Percentiles rank a stretch among this genome's conserved stretches.
Evolutionary conservation across 1,140 invertebrate genomes (phyloP).

Genomic region (Trichogramma pretiosum): DNA sequence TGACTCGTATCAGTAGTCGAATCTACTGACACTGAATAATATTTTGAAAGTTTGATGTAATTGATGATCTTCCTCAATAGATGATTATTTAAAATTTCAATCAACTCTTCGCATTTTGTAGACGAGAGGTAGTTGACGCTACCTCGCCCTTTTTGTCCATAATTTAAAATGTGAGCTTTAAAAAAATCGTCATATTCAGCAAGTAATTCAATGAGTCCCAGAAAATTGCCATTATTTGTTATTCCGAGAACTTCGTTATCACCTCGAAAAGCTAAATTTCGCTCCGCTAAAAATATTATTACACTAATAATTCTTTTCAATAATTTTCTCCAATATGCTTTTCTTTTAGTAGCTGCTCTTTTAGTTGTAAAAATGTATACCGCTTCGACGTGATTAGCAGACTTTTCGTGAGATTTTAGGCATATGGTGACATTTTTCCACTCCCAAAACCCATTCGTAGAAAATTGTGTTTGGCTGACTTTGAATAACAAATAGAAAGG

Average conservation of each 20-base stretch:
- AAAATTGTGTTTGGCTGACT: too few relatives aligned
- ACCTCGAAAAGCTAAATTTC: slow-evolving; percentile 15
- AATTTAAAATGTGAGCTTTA: slow-evolving; percentile 8
- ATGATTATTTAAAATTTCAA: not conserved
- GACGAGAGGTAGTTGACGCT: slow-evolving; percentile 10
- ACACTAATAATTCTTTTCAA: slow-evolving; percentile 8
- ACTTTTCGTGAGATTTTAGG: too few relatives aligned
- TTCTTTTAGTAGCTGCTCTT: too few relatives aligned
- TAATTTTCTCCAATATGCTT: slow-evolving; percentile 6
- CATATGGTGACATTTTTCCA: too few relatives aligned
- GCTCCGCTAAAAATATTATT: slow-evolving; percentile 10
- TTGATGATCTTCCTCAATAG: slow-evolving; percentile 10
- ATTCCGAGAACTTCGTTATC: slow-evolving; percentile 8
- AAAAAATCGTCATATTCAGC: slow-evolving; percentile 11
- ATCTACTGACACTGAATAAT: slow-evolving; percentile 13
- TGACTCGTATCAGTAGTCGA: slow-evolving; percentile 9
- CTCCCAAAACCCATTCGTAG: too few relatives aligned
- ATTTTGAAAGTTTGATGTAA: slow-evolving; percentile 11
- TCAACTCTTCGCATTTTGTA: slow-evolving; percentile 10
- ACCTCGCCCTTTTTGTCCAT: slow-evolving; percentile 5
- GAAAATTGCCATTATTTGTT: slow-evolving; percentile 10
- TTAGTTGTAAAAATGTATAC: too few relatives aligned
- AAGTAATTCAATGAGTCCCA: slow-evolving; percentile 5
- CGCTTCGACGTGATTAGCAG: too few relatives aligned
- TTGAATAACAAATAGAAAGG: too few relatives aligned